Evolutionary conservation across 2,888 invertebrate species (phyloP).

Genomic region (Hypercompe scribonia): DNA sequence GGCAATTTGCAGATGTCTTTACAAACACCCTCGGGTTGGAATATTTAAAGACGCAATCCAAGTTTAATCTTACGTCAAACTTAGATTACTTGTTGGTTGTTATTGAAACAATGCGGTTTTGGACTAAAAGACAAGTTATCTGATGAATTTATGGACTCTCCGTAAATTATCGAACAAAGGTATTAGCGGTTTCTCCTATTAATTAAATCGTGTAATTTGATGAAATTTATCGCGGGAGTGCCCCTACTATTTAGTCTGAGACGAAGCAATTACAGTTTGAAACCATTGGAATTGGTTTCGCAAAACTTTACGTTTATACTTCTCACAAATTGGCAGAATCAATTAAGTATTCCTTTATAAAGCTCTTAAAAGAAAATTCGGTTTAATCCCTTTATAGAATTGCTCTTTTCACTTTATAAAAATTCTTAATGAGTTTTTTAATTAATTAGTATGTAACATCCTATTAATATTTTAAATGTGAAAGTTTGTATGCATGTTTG

Average conservation of each 20-base stretch:
- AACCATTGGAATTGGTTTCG: slow-evolving; percentile 41
- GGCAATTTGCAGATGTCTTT: slow-evolving; percentile 6
- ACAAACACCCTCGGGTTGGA: background rate
- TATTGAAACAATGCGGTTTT: slow-evolving; percentile 46
- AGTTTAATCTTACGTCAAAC: slow-evolving; percentile 15
- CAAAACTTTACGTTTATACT: slow-evolving; percentile 31
- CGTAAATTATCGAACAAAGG: slow-evolving; percentile 55
- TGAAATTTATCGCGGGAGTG: slow-evolving; percentile 44
- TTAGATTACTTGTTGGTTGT: slow-evolving; percentile 35
- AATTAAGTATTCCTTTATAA: slow-evolving; percentile 27
- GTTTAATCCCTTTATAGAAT: slow-evolving; percentile 6
- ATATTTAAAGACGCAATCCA: slow-evolving; percentile 4
- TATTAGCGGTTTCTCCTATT: slow-evolving; percentile 61
- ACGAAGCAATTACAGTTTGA: slow-evolving; percentile 40
- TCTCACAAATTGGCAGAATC: slow-evolving; percentile 28
- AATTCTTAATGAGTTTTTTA: background rate
- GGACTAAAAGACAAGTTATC: slow-evolving; percentile 48
- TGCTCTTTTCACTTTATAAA: slow-evolving; percentile 10
- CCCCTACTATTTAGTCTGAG: slow-evolving; percentile 37
- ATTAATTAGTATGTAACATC: background rate
- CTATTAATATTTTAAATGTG: no score
- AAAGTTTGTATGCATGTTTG: no score
- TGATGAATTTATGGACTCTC: slow-evolving; percentile 60
- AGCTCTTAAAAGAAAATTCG: slow-evolving; percentile 25
- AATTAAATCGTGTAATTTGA: slow-evolving; percentile 57